Evolutionary conservation across 1,140 invertebrate species (phyloP), one percentile per base, ranked within the genome.

Genomic region (Cecropterus lyciades): DNA sequence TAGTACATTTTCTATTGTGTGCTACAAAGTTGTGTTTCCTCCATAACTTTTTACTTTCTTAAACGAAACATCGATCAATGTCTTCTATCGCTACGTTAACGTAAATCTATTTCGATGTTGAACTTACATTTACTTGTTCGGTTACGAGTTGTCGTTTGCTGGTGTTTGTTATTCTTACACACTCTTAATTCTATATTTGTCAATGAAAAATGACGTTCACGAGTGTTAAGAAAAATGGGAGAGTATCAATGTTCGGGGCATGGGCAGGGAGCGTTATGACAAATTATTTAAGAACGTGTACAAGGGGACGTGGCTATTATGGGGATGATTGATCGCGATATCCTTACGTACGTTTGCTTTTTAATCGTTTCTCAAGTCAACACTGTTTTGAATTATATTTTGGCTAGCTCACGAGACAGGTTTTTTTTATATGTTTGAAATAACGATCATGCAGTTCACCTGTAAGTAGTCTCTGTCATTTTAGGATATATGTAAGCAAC

Each of bases 281-380:
- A 91, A 91, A 91, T 91, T 91, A 91, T 89, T 87, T 87, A 89
- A 87, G 88, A 80, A 89, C 88, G 86, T 91, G 87, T 87, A 79
- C 82, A 62, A 80, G 78, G 79, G 80, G 82, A 83, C 85, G 79
- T 79, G 80, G 73, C 82, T 76, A 84, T 89, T 89, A 84, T 89
- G 77, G 72, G 72, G 67, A 77, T 91, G 88, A 91, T n/a, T n/a
- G n/a, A n/a, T n/a, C n/a, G n/a, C n/a, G n/a, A n/a, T n/a, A n/a
- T n/a, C n/a, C n/a, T n/a, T n/a, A n/a, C n/a, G n/a, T n/a, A n/a
- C n/a, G n/a, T n/a, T n/a, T n/a, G n/a, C n/a, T n/a, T n/a, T n/a
- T n/a, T n/a, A n/a, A n/a, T n/a, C n/a, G n/a, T n/a, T n/a, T n/a
- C n/a, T n/a, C n/a, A n/a, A n/a, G n/a, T n/a, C n/a, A n/a, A n/a